These are phyloP conservation scores for Bombus turneri DNA, from an alignment of 1,140 invertebrate genomes.

Conservation along the genomic window DNA sequence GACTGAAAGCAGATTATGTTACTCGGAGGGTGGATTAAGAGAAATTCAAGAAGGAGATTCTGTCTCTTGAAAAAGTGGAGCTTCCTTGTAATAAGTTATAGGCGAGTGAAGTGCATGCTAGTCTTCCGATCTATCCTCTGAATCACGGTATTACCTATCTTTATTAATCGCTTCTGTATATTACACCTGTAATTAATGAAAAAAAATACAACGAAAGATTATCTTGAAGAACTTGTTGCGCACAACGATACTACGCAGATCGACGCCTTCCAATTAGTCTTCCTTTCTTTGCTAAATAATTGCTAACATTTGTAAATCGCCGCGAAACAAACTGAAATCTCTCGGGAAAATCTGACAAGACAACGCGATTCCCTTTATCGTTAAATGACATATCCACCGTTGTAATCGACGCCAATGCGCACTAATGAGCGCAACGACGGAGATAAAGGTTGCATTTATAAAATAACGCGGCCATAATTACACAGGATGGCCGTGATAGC, in stretches of 20 bases:
- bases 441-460: neutral
- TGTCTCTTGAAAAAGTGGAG: neutral
- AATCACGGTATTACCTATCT: neutral
- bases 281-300: neutral
- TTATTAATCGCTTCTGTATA: no score
- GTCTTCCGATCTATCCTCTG: neutral
- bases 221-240: neutral
- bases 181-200: neutral
- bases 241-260: neutral
- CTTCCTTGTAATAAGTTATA: neutral
- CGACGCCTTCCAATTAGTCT: neutral
- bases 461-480: neutral
- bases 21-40: neutral
- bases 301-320: neutral
- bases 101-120: neutral
- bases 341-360: neutral
- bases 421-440: neutral
- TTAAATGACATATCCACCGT: neutral
- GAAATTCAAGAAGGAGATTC: slow-evolving; percentile 10
- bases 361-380: neutral
- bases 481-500: neutral
- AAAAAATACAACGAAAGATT: neutral
- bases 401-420: neutral
- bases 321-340: neutral
- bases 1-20: slow-evolving; percentile 1